Base-by-base conservation (phyloP, 2,797 vertebrate genomes). In the Remorina albescens region DNA sequence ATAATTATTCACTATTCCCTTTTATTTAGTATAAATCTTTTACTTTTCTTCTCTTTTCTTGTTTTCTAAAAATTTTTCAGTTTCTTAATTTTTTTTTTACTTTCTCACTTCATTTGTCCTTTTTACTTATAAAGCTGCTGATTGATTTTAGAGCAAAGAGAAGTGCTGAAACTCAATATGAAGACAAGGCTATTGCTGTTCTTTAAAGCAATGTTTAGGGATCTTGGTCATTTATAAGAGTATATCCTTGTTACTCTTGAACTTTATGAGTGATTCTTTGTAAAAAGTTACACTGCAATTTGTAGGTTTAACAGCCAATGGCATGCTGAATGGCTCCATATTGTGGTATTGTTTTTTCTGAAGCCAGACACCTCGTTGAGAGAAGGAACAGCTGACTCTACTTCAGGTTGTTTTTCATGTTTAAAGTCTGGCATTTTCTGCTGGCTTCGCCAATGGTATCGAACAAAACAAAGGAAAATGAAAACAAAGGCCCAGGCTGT, bases 221-320 rank as follows among this genome's bases (percentile, higher is more conserved):
- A 67, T 51, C 46, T 69, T 62, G 47, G 13, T 26, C 32, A 61
- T 73, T 78, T 55, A 81, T 54, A 25, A 79, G 57, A 74, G 71
- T 71, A 70, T 58, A 44, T 78, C 65, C 47, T 58, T 5, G 39
- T 77, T 74, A 65, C 57, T 39, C 19, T 47, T 25, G 44, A 21
- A 34, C 74, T 83, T 82, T 74, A 78, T 58, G 49, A 9, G 8
- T 55, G 50, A 57, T 68, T 80, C 3, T 86, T 82, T 77, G 67
- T 73, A 68, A 68, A 74, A 53, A 60, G 49, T 15, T 66, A 13
- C 23, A 46, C 13, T 68, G 51, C 3, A 30, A 74, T 74, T 71
- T 71, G 54, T 58, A 18, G 5, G 19, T 68, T 72, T 70, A 56
- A 72, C 46, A 76, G 30, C 41, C 56, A 42, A 64, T 25, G 75